Evolutionary conservation across 2,113 vertebrate genomes (phyloP).

Genomic region (Acanthisitta chloris): DNA sequence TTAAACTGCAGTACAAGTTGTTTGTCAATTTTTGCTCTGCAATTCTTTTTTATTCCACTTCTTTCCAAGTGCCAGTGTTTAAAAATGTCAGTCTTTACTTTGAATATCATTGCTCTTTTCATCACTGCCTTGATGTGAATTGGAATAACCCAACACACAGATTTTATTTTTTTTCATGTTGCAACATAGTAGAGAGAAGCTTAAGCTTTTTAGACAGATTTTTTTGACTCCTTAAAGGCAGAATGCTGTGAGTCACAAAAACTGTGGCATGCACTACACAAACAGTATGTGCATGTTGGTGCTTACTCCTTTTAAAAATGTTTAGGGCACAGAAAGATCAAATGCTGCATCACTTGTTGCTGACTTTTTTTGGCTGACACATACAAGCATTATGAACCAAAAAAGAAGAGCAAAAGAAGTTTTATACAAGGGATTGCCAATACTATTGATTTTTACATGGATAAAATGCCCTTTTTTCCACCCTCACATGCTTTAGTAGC

Average conservation of each 20-base stretch:
- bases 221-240: slow-evolving; percentile 20
- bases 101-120: slow-evolving; percentile 39
- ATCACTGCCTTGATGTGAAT: not conserved
- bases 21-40: slow-evolving; percentile 12
- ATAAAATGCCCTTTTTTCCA: not conserved
- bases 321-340: not conserved
- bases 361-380: not conserved
- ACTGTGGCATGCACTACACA: not conserved
- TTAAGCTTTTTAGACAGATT: not conserved
- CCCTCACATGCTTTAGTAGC: not conserved
- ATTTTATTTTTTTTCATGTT: not conserved
- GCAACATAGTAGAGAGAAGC: not conserved
- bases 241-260: slow-evolving; percentile 10
- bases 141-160: not conserved
- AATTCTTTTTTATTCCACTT: not conserved
- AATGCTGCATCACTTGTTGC: not conserved
- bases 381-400: not conserved
- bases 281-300: not conserved
- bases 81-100: slow-evolving; percentile 42
- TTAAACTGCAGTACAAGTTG: not conserved
- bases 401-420: not conserved
- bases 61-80: slow-evolving; percentile 2
- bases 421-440: fast-evolving
- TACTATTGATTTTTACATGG: not conserved
- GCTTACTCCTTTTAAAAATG: not conserved